Evolutionary conservation across 2,113 vertebrate species (phyloP), one percentile per base, ranked within the genome.

Genomic region (Mormoops blainvillei): DNA sequence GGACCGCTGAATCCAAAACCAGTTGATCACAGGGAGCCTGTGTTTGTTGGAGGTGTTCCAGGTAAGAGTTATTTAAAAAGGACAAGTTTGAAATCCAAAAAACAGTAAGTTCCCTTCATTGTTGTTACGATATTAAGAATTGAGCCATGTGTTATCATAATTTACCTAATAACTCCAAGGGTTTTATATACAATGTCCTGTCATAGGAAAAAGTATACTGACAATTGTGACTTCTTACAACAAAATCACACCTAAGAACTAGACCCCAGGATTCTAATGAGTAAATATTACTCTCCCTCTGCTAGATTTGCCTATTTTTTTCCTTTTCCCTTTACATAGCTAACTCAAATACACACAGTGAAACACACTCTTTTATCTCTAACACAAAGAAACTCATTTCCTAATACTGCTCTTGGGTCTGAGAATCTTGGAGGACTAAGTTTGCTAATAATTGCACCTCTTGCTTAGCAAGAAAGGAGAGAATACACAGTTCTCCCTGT

Each of bases 1-100:
- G 99, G 99, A 67, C 99, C 99, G 0, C 91, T 99, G 81, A 99
- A 98, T 92, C 98, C 98, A 91, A 98, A 97, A 61, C 94, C 98
- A 91, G 95, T 82, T 48, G 98, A 98, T 61, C 97, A 97, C 93
- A 99, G 94, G 84, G 98, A 98, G 58, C 99, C 99, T 6, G 98
- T 99, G 63, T 99, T 99, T 97, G 98, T 99, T 89, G 99, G 99
- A 83, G 99, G 99, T 95, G 99, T 99, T 89, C 99, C 99, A 99
- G 99, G 99, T 99, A 97, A 89, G 98, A 19, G 61, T 61, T 77
- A 4, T 18, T 90, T 36, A 77, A 70, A 81, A 94, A 12, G 16
- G 16, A 85, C n/a, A 67, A 13, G 11, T 77, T 94, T 52, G 76
- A 92, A 97, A 82, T 91, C n/a, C 7, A 78, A 48, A 78, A 43